Percentiles rank a stretch among this genome's conserved stretches.
Conservation (phyloP, 1,140 invertebrate genomes). For the Pantala flavescens region DNA sequence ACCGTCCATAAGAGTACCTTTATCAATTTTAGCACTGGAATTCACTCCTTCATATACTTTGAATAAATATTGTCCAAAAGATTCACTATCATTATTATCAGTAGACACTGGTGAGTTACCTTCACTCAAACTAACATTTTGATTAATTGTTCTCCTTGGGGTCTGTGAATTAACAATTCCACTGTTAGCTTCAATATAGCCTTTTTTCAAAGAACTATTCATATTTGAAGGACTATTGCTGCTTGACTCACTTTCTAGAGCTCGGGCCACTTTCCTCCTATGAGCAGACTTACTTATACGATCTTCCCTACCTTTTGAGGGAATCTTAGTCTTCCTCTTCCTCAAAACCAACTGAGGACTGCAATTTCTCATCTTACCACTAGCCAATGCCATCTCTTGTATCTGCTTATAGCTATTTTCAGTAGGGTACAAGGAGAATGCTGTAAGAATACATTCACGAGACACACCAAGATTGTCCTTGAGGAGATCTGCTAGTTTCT, state of each 20-base stretch:
- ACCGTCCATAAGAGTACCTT: background rate
- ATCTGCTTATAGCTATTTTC: background rate
- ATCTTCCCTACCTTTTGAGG: background rate
- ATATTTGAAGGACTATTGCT: background rate
- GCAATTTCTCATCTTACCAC: slow-evolving; percentile 34
- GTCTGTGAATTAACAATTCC: background rate
- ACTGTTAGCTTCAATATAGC: background rate
- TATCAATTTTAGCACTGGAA: too few relatives aligned
- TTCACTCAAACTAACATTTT: too few relatives aligned
- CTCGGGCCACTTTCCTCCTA: background rate
- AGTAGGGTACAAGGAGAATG: slow-evolving; percentile 52
- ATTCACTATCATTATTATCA: too few relatives aligned
- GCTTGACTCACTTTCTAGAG: background rate
- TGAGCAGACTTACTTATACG: background rate
- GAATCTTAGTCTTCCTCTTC: background rate
- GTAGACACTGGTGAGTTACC: too few relatives aligned
- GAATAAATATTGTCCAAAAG: too few relatives aligned
- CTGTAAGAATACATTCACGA: slow-evolving; percentile 51
- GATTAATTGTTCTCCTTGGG: too few relatives aligned
- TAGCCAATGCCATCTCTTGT: slow-evolving; percentile 40
- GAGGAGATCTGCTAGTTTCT: slow-evolving; percentile 45
- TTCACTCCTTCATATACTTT: too few relatives aligned
- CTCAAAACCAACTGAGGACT: background rate
- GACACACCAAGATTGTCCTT: slow-evolving; percentile 42
- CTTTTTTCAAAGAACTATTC: background rate